Evolutionary conservation across 2,888 invertebrate species (phyloP), one percentile per base, ranked within the genome.

Genomic region (Chouioia cunea): DNA sequence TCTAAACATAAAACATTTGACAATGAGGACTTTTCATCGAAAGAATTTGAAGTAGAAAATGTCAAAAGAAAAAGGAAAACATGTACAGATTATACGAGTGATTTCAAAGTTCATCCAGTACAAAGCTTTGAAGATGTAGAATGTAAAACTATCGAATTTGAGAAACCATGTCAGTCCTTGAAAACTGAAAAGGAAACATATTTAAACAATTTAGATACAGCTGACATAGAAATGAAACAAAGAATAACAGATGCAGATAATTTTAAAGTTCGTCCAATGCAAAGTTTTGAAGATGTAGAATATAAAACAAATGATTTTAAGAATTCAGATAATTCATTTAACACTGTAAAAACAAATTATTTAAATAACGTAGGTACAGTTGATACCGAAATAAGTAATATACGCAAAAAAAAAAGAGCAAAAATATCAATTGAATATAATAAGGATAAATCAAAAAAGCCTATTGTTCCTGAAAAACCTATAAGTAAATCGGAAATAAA

Each of bases 401-500:
- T 22, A 27, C 27, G 6, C 6, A 6, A 6, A 27, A 53, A 44
- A 47, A 12, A 48, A 4, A 22, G 16, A 54, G 23, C 15, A 50
- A 47, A 50, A 48, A 27, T 8, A 20, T 23, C 46, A 46, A 53
- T 12, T 44, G 27, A 57, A 62, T 16, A 12, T 15, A 46, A 8
- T 15, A 27, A 22, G 16, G 20, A 53, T 16, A 36, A 53, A 46
- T 36, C 20, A 8, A 27, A n/a, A 15, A 58, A 16, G 8, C 18
- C 10, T 36, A 10, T 10, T 36, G 36, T n/a, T 46, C 6, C 22
- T 50, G 15, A 43, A 50, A 64, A 44, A 12, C 20, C 60, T 53
- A 46, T 74, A 23, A 63, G 27, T 63, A 71, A 74, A 46, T 74
- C 74, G 8, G 73, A 74, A 23, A 70, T 88, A 70, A 93, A 92